Conservation (phyloP, 2,888 invertebrate genomes). For the Lasius fuliginosus region DNA sequence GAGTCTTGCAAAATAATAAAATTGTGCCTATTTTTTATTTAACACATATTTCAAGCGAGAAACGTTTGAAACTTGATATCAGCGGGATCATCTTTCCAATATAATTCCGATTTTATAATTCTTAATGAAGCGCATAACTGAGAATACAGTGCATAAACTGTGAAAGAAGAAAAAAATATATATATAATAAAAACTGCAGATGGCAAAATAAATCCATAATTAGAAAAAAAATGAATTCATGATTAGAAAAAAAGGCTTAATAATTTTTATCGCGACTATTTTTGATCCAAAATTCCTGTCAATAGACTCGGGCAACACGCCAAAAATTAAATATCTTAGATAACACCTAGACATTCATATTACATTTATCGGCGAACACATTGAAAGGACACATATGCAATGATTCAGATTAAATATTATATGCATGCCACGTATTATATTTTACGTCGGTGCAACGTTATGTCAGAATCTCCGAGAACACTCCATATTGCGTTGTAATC, state of each 20-base stretch:
- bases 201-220: conserved; percentile 1
- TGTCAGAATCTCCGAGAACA: neutral
- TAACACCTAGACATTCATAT: neutral
- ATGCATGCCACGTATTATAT: neutral
- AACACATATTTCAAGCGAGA: neutral
- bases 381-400: neutral
- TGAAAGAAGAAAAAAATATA: too few species aligned
- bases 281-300: neutral
- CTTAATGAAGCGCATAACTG: neutral
- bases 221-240: conserved; percentile 6
- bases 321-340: neutral
- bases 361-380: neutral
- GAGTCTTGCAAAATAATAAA: conserved; percentile 39
- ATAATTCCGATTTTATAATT: neutral
- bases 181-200: neutral
- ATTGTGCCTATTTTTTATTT: conserved; percentile 42
- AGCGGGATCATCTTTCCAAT: neutral
- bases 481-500: neutral
- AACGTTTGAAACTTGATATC: neutral
- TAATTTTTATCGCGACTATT: neutral
- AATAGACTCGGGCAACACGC: neutral
- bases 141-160: too few species aligned
- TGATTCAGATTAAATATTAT: neutral
- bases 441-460: neutral
- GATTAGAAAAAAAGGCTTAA: conserved; percentile 11